Evolutionary conservation across 2,888 invertebrate genomes (phyloP).

Genomic region (Cerceris rybyensis): DNA sequence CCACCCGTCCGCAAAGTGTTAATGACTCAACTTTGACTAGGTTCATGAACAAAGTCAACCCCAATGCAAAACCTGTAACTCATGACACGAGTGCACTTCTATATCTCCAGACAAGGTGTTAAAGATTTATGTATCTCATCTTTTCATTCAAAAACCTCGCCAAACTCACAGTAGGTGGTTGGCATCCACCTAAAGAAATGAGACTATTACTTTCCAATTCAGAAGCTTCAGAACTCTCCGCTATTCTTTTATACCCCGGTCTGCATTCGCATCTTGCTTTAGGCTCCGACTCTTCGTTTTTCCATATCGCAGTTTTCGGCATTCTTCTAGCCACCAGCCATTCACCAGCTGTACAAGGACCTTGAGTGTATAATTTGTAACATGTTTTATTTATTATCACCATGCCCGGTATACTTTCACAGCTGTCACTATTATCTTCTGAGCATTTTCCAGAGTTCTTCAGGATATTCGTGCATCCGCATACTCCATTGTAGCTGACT

Average conservation of each 20-base stretch:
- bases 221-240: slow-evolving; percentile 70
- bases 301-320: slow-evolving; percentile 73
- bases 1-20: too few relatives aligned
- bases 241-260: slow-evolving; percentile 84
- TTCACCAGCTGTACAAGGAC: slow-evolving; percentile 89
- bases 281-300: slow-evolving; percentile 60
- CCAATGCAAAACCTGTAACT: too few relatives aligned
- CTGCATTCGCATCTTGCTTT: slow-evolving; percentile 87
- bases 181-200: slow-evolving; percentile 81
- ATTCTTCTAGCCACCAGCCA: slow-evolving; percentile 86
- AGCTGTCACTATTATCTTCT: slow-evolving; percentile 81
- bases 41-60: too few relatives aligned
- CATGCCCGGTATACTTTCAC: slow-evolving; percentile 85
- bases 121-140: slow-evolving; percentile 34
- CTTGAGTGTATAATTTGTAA: slow-evolving; percentile 89
- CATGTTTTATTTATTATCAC: slow-evolving; percentile 88
- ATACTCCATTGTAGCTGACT: slow-evolving; percentile 91
- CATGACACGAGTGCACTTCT: neutral
- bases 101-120: neutral
- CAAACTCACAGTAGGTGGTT: slow-evolving; percentile 85
- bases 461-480: slow-evolving; percentile 86
- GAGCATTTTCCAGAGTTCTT: slow-evolving; percentile 74
- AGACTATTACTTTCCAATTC: slow-evolving; percentile 78
- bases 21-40: too few relatives aligned
- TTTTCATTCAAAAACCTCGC: slow-evolving; percentile 86